A percentile compares a stretch with the other conserved stretches of the same genome.
phyloP scores from a whole-genome alignment of 2,888 invertebrate genomes.

The Apamea anceps region DNA sequence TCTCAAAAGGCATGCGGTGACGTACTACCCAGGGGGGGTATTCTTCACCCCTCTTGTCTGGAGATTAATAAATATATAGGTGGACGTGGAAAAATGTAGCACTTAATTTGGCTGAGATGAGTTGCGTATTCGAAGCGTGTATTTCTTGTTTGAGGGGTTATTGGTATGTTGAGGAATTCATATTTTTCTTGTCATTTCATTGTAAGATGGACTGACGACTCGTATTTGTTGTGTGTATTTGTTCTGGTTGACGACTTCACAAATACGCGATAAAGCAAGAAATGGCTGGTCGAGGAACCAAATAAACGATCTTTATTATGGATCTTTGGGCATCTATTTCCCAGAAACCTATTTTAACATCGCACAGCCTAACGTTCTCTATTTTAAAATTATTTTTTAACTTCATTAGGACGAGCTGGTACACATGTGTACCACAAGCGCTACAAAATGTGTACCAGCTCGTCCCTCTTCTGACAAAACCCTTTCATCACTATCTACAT shows the following conservation, averaged over 20 bases:
- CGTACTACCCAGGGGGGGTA: constrained; percentile 76
- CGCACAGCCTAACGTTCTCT: background rate
- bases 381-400: background rate
- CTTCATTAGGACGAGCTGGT: background rate
- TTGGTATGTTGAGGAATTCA: constrained; percentile 64
- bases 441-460: background rate
- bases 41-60: constrained; percentile 68
- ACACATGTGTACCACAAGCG: background rate
- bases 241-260: background rate
- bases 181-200: constrained; percentile 62
- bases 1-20: constrained; percentile 89
- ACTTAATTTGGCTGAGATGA: constrained; percentile 87
- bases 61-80: constrained; percentile 90
- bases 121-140: constrained; percentile 80
- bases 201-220: constrained; percentile 12
- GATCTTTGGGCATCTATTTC: background rate
- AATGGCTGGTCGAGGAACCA: background rate
- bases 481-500: constrained; percentile 26
- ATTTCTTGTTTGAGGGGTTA: constrained; percentile 72
- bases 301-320: background rate
- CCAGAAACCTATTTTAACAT: background rate
- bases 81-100: constrained; percentile 89
- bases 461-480: background rate
- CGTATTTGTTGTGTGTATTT: background rate
- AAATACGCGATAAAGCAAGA: background rate